Percentiles rank a stretch among this genome's conserved stretches.
Evolutionary conservation across 2,113 vertebrate genomes (phyloP).

Genomic region (Hippocampus guttulatus): DNA sequence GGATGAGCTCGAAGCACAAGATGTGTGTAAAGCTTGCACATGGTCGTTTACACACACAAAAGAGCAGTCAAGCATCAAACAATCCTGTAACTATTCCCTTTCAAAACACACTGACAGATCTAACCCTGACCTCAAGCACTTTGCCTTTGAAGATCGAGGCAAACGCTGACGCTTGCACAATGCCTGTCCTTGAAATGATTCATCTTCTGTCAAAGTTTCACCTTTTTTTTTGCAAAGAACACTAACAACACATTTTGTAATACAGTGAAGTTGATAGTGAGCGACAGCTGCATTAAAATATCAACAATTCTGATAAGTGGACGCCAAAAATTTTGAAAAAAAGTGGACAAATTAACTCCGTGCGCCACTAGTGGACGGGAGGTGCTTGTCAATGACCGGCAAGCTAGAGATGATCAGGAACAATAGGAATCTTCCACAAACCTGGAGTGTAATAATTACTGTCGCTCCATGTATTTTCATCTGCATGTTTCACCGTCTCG

Average conservation of each 20-base stretch:
- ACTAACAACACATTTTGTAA: slow-evolving; percentile 4
- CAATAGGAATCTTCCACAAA: slow-evolving; percentile 25
- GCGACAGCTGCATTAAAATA: slow-evolving; percentile 35
- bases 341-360: too few relatives aligned
- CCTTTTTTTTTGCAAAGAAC: slow-evolving; percentile 22
- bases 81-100: slow-evolving; percentile 33
- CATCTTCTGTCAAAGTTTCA: slow-evolving; percentile 29
- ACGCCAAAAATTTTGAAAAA: not conserved
- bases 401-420: slow-evolving; percentile 4
- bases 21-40: slow-evolving; percentile 40
- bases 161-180: slow-evolving; percentile 20
- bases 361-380: slow-evolving; percentile 6
- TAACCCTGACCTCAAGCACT: slow-evolving; percentile 35
- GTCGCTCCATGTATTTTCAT: slow-evolving; percentile 39
- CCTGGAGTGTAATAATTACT: slow-evolving; percentile 55
- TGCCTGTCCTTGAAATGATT: slow-evolving; percentile 30
- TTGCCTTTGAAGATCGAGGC: slow-evolving; percentile 35
- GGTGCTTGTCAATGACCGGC: slow-evolving; percentile 20
- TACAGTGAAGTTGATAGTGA: slow-evolving; percentile 34
- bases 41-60: slow-evolving; percentile 52
- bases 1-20: slow-evolving; percentile 35
- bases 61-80: slow-evolving; percentile 44
- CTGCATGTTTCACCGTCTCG: slow-evolving; percentile 48
- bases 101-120: slow-evolving; percentile 14
- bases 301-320: slow-evolving; percentile 28